phyloP scores from a whole-genome alignment of 2,888 invertebrate species.

The Rhodophaea formosa region DNA sequence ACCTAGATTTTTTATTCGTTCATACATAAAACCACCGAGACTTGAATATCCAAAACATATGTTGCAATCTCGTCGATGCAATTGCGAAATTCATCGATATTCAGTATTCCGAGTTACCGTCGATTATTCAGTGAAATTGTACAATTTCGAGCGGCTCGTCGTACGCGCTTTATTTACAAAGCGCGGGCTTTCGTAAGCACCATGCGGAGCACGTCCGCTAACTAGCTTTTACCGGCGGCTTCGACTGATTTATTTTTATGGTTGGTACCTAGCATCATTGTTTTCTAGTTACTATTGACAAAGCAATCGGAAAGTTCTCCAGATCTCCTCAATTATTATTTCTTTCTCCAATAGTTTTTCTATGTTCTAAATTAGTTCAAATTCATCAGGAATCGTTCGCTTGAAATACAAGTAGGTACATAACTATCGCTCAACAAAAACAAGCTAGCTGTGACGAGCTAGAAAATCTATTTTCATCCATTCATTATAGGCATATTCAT shows the following conservation, averaged over 20 bases:
- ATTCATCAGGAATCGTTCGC: too few species aligned
- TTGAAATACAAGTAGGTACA: too few species aligned
- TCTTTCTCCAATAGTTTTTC: background rate
- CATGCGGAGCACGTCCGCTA: conserved; percentile 54
- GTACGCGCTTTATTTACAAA: conserved; percentile 61
- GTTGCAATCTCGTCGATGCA: background rate
- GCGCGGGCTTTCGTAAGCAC: conserved; percentile 62
- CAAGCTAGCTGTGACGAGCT: too few species aligned
- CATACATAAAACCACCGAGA: background rate
- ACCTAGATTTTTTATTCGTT: too few species aligned
- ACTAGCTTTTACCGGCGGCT: conserved; percentile 51
- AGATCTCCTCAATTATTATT: background rate
- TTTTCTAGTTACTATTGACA: background rate
- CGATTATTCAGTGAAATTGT: conserved; percentile 69
- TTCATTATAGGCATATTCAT: too few species aligned
- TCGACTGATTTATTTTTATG: conserved; percentile 24
- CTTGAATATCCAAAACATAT: background rate
- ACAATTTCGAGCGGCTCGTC: conserved; percentile 57
- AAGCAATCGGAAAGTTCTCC: too few species aligned
- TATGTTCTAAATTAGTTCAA: too few species aligned
- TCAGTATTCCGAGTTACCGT: conserved; percentile 55
- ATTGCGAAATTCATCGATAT: conserved; percentile 22
- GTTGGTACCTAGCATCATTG: background rate
- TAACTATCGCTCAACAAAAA: too few species aligned
- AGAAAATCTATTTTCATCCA: too few species aligned